These are phyloP conservation scores for fruit fly (Drosophila melanogaster) DNA, from an alignment of 1,140 invertebrate species.

Conservation along the genomic window DNA sequence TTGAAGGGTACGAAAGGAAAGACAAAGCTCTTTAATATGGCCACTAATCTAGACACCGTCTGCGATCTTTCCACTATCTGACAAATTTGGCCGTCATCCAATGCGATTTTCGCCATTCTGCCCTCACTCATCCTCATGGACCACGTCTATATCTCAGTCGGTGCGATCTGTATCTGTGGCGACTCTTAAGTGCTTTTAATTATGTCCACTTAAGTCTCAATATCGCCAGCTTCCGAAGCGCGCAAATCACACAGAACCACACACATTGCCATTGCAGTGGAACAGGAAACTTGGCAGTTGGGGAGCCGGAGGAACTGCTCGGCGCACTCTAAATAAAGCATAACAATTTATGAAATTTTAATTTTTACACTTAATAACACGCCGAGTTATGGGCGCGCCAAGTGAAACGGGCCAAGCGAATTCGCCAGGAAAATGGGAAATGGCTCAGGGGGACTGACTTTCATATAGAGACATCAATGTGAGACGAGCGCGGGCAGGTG, in stretches of 20 bases:
- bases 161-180: slow-evolving; percentile 40
- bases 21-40: slow-evolving; percentile 10
- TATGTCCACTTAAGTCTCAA: slow-evolving; percentile 79
- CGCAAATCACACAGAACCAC: slow-evolving; percentile 65
- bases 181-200: slow-evolving; percentile 79
- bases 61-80: slow-evolving; percentile 43
- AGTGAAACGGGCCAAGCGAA: slow-evolving; percentile 51
- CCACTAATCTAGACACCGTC: slow-evolving; percentile 28
- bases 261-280: slow-evolving; percentile 20
- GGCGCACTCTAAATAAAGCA: slow-evolving; percentile 74
- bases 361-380: slow-evolving; percentile 82
- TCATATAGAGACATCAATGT: slow-evolving; percentile 71
- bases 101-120: slow-evolving; percentile 15
- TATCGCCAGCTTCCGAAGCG: slow-evolving; percentile 72
- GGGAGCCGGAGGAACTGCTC: slow-evolving; percentile 21
- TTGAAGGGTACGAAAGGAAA: no score
- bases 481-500: slow-evolving; percentile 68
- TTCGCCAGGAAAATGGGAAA: not conserved
- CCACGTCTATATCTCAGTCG: slow-evolving; percentile 17
- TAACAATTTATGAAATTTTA: slow-evolving; percentile 82
- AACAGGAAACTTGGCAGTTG: slow-evolving; percentile 33
- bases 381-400: slow-evolving; percentile 66
- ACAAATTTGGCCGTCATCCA: slow-evolving; percentile 70
- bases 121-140: slow-evolving; percentile 10
- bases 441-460: not conserved